Conservation (phyloP, 2,888 invertebrate genomes). For the Didymodactylos carnosus region DNA sequence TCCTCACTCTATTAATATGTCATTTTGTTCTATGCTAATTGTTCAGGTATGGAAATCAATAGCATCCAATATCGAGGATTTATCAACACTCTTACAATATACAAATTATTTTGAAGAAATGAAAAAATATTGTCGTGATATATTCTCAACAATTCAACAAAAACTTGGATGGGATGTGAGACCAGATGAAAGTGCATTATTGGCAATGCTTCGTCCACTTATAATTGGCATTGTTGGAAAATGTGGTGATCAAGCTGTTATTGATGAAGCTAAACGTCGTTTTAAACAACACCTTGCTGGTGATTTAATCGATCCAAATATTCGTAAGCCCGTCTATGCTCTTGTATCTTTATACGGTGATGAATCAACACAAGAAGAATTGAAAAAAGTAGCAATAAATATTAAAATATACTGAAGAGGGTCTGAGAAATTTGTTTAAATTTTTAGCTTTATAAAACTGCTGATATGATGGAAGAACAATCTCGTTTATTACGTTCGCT, state of each 20-base stretch:
- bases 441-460: constrained; percentile 43
- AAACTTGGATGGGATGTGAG: constrained; percentile 66
- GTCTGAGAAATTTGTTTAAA: not conserved
- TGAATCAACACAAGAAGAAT: constrained; percentile 41
- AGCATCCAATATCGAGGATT: constrained; percentile 48
- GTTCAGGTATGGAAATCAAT: constrained; percentile 26
- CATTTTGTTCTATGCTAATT: no score
- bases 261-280: constrained; percentile 53
- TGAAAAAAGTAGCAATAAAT: constrained; percentile 49
- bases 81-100: constrained; percentile 56
- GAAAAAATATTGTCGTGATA: constrained; percentile 51
- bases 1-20: no score
- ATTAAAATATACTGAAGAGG: constrained; percentile 6
- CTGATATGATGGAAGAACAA: constrained; percentile 77
- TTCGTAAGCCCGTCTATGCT: constrained; percentile 61
- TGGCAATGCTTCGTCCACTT: constrained; percentile 61
- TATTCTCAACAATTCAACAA: constrained; percentile 51
- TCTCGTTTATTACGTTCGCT: constrained; percentile 66
- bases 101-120: constrained; percentile 54
- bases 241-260: constrained; percentile 55
- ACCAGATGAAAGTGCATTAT: constrained; percentile 61
- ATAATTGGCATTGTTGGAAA: constrained; percentile 61
- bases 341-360: constrained; percentile 56
- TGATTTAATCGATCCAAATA: constrained; percentile 58
- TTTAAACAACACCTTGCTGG: constrained; percentile 44